Conservation (phyloP, 2,888 invertebrate genomes). For the Drosophila atripex region DNA sequence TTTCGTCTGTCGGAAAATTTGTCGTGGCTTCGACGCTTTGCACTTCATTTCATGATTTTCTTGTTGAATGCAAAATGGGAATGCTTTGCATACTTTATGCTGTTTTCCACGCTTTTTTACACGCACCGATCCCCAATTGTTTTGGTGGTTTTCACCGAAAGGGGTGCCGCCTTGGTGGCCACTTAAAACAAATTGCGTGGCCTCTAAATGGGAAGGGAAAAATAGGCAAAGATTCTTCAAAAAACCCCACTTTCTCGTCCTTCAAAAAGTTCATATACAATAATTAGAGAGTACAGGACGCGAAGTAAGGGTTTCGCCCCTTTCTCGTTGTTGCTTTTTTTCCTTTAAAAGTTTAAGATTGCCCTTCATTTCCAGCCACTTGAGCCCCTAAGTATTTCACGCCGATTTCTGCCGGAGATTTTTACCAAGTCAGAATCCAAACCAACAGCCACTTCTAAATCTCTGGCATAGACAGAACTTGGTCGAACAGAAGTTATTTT, state of each 20-base stretch:
- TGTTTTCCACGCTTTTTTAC: conserved; percentile 75
- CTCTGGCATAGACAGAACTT: conserved; percentile 32
- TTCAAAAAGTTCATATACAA: conserved; percentile 49
- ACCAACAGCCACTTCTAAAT: conserved; percentile 48
- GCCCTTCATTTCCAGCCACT: conserved; percentile 61
- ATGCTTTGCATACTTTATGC: conserved; percentile 82
- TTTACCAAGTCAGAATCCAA: conserved; percentile 7
- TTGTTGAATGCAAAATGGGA: conserved; percentile 82
- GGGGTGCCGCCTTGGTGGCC: conserved; percentile 52
- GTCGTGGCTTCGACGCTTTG: conserved; percentile 64
- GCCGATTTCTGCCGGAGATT: conserved; percentile 65
- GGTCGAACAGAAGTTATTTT: conserved; percentile 34
- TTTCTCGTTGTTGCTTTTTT: conserved; percentile 10
- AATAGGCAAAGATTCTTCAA: conserved; percentile 27
- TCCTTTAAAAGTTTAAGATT: conserved; percentile 38
- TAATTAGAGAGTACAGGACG: conserved; percentile 49
- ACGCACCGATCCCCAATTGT: conserved; percentile 32
- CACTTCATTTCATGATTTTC: conserved; percentile 79
- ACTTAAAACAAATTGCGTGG: conserved; percentile 83
- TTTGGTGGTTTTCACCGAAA: conserved; percentile 32
- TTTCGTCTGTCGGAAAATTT: conserved; percentile 61
- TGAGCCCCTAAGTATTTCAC: conserved; percentile 78
- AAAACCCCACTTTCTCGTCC: conserved; percentile 15
- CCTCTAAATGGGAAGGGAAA: conserved; percentile 57
- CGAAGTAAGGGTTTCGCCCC: conserved; percentile 37